A percentile compares a stretch with the other conserved stretches of the same genome.
Conservation (phyloP, 2,797 vertebrate genomes). For the Argyrosomus regius region DNA sequence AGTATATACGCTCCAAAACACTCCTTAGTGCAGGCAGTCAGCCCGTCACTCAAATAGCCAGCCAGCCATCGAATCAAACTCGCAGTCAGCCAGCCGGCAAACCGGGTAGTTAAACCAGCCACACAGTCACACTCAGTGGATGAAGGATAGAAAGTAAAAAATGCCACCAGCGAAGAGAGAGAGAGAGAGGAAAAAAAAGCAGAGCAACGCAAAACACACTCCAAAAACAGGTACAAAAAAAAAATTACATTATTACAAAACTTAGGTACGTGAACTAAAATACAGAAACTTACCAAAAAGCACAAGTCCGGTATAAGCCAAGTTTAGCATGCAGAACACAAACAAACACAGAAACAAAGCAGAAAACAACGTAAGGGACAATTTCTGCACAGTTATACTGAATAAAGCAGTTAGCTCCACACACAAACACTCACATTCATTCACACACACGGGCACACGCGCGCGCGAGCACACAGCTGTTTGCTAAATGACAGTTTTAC, state of each 20-base stretch:
- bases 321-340: slow-evolving; percentile 98
- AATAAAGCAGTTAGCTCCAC: slow-evolving; percentile 80
- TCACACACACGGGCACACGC: slow-evolving; percentile 1
- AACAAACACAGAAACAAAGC: slow-evolving; percentile 88
- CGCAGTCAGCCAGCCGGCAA: slow-evolving; percentile 14
- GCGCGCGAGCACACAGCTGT: slow-evolving; percentile 24
- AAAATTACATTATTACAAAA: slow-evolving; percentile 55
- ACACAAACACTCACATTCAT: slow-evolving; percentile 34
- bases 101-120: slow-evolving; percentile 34
- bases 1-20: neutral
- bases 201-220: slow-evolving; percentile 71
- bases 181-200: slow-evolving; percentile 18
- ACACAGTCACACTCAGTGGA: slow-evolving; percentile 66
- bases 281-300: slow-evolving; percentile 99
- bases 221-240: slow-evolving; percentile 52
- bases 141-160: slow-evolving; percentile 47
- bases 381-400: slow-evolving; percentile 82
- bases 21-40: slow-evolving; percentile 59
- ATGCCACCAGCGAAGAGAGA: slow-evolving; percentile 31
- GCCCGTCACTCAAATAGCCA: slow-evolving; percentile 20
- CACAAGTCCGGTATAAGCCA: slow-evolving; percentile 99
- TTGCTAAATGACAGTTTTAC: slow-evolving; percentile 55
- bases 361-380: slow-evolving; percentile 95
- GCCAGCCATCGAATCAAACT: slow-evolving; percentile 14
- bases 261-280: slow-evolving; percentile 73